These are phyloP conservation scores for Chouioia cunea DNA, from an alignment of 2,888 invertebrate genomes.

Conservation along the genomic window DNA sequence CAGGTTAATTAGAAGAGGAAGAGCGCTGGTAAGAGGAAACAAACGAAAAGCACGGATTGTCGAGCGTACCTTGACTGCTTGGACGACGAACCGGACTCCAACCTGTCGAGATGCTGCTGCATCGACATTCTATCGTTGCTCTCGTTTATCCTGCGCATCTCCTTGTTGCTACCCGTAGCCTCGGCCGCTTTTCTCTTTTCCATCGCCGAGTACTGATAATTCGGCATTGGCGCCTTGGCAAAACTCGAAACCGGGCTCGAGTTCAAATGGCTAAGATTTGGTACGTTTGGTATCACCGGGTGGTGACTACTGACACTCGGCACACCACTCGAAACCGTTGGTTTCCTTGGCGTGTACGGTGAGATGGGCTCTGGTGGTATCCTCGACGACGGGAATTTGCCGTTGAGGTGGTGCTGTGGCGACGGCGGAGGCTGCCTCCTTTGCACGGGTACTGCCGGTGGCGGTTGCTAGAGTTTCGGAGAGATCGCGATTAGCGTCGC, in stretches of 20 bases:
- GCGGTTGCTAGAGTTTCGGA: conserved; percentile 13
- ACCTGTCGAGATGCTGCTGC: conserved; percentile 43
- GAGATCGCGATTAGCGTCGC: neutral
- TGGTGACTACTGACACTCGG: conserved; percentile 45
- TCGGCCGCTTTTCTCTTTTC: conserved; percentile 60
- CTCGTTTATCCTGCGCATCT: conserved; percentile 58
- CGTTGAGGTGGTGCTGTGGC: conserved; percentile 71
- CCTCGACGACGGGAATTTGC: conserved; percentile 71
- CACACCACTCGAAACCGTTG: conserved; percentile 4
- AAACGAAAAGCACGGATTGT: no score
- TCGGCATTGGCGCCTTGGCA: conserved; percentile 52
- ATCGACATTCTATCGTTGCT: conserved; percentile 58
- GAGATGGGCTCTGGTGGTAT: conserved; percentile 64
- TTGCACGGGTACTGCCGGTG: conserved; percentile 38
- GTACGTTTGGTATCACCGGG: conserved; percentile 65
- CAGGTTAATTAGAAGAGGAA: neutral
- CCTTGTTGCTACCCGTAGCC: conserved; percentile 41
- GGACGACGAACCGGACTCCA: conserved; percentile 41
- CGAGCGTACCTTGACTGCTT: conserved; percentile 40
- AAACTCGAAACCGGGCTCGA: conserved; percentile 51
- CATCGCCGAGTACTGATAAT: conserved; percentile 43
- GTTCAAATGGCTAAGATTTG: conserved; percentile 64
- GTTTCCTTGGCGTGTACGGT: conserved; percentile 60
- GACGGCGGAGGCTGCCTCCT: conserved; percentile 68
- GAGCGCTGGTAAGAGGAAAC: no score